Conservation (phyloP, 1,140 invertebrate species). For the Drosophila ohnishii region DNA sequence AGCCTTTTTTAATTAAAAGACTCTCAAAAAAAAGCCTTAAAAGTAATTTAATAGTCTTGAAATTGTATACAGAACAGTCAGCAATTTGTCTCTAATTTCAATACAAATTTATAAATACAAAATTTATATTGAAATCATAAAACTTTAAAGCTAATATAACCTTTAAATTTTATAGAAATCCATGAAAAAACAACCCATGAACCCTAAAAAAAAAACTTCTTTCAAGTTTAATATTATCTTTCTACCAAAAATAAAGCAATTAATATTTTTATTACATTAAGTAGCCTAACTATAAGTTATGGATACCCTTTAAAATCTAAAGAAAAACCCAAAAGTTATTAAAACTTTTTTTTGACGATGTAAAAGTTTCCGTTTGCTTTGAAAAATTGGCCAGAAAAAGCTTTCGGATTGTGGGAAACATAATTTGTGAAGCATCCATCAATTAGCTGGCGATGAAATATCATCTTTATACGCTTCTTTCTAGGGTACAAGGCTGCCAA, state of each 20-base stretch:
- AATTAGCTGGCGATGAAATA: constrained; percentile 34
- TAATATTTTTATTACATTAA: no score
- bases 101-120: no score
- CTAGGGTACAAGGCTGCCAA: constrained; percentile 23
- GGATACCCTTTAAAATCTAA: background rate
- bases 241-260: no score
- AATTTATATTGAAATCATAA: no score
- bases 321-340: background rate
- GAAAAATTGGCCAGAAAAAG: constrained; percentile 7
- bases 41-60: background rate
- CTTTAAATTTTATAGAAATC: background rate
- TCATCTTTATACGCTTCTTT: constrained; percentile 9
- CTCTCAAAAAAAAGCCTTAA: background rate
- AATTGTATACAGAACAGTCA: no score
- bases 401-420: constrained; percentile 15
- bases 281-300: background rate
- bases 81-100: no score
- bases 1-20: no score
- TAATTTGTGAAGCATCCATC: constrained; percentile 37
- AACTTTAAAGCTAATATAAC: no score
- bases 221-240: no score
- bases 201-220: no score
- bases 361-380: constrained; percentile 12
- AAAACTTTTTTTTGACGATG: background rate
- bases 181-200: background rate